These are phyloP conservation scores for Scopus umbretta DNA, from an alignment of 2,113 vertebrate genomes.

Conservation along the genomic window DNA sequence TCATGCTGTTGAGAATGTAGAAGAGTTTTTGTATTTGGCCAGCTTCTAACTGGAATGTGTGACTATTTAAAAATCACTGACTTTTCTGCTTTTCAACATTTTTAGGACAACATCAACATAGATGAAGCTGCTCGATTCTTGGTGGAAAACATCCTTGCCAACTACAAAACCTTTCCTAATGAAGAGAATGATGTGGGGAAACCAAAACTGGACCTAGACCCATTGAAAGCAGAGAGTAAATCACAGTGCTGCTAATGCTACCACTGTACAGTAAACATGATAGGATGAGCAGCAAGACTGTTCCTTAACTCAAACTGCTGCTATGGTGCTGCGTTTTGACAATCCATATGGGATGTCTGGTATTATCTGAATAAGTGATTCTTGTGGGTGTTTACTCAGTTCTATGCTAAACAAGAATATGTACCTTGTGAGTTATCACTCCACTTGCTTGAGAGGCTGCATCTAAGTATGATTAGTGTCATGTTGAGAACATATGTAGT, in stretches of 20 bases:
- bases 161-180: constrained; percentile 83
- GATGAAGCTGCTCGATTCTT: constrained; percentile 94
- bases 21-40: neutral
- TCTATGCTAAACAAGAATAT: neutral
- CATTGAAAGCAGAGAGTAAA: constrained; percentile 83
- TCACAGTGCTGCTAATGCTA: constrained; percentile 89
- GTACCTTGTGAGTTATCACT: neutral
- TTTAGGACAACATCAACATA: constrained; percentile 96
- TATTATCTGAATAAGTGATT: neutral
- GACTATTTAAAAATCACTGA: neutral
- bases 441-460: neutral
- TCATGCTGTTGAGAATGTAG: neutral
- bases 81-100: neutral
- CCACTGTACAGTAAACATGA: neutral
- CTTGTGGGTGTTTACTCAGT: neutral
- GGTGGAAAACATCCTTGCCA: constrained; percentile 91
- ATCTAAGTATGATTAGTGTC: neutral
- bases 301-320: neutral
- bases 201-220: constrained; percentile 84
- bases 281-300: constrained; percentile 23
- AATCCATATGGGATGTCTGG: neutral
- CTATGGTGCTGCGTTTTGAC: neutral
- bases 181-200: constrained; percentile 86
- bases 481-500: neutral
- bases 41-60: neutral